These are phyloP conservation scores for Drosophila fuyamai DNA, from an alignment of 1,140 invertebrate species.

Conservation along the genomic window DNA sequence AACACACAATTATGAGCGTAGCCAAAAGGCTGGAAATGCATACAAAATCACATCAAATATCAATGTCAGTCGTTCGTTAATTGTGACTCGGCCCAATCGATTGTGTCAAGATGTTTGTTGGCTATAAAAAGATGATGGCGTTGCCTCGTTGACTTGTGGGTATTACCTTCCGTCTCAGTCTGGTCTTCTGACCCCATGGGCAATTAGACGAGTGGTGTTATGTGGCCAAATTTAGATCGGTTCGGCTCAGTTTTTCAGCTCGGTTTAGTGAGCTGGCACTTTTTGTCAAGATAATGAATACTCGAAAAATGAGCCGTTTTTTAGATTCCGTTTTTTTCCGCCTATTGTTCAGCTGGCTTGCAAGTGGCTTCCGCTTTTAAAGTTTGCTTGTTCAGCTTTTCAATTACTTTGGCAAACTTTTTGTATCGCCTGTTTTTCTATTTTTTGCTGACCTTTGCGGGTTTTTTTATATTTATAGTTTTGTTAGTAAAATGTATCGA, in stretches of 20 bases:
- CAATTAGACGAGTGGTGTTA: slow-evolving; percentile 46
- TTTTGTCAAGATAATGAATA: slow-evolving; percentile 48
- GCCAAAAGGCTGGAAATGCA: slow-evolving; percentile 55
- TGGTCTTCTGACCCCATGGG: slow-evolving; percentile 38
- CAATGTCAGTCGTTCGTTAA: slow-evolving; percentile 74
- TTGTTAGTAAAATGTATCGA: slow-evolving; percentile 22
- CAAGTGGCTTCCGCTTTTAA: slow-evolving; percentile 47
- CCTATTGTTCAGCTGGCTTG: slow-evolving; percentile 28
- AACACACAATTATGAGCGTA: slow-evolving; percentile 62
- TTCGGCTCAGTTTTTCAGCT: slow-evolving; percentile 13
- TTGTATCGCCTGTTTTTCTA: slow-evolving; percentile 10
- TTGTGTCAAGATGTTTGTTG: slow-evolving; percentile 43
- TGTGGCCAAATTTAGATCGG: slow-evolving; percentile 49
- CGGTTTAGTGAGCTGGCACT: slow-evolving; percentile 37
- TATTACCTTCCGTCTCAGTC: slow-evolving; percentile 20
- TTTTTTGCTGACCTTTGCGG: slow-evolving; percentile 43
- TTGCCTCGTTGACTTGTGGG: slow-evolving; percentile 48
- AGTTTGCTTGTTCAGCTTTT: slow-evolving; percentile 44
- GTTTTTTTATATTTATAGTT: slow-evolving; percentile 34
- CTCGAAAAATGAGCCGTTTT: slow-evolving; percentile 42
- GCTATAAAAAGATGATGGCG: slow-evolving; percentile 62
- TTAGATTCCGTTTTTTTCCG: slow-evolving; percentile 28
- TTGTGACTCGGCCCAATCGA: slow-evolving; percentile 49
- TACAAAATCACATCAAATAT: slow-evolving; percentile 76
- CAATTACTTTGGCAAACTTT: slow-evolving; percentile 48